phyloP scores from a whole-genome alignment of 2,888 invertebrate genomes.

The Folsomia manolachei region DNA sequence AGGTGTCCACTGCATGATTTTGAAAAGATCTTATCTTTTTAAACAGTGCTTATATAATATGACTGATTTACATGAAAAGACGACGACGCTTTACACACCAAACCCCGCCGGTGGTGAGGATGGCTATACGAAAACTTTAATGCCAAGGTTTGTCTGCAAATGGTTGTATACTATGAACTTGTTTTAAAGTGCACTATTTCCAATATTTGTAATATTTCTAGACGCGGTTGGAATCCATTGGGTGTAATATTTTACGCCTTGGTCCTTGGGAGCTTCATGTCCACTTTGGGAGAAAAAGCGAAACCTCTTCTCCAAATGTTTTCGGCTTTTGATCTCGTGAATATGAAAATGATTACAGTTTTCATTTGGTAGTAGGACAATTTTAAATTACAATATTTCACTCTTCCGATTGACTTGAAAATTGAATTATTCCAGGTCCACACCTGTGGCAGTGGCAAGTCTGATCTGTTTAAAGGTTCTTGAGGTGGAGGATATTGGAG shows the following conservation, averaged over 20 bases:
- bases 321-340: conserved; percentile 80
- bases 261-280: conserved; percentile 80
- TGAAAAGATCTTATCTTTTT: conserved; percentile 7
- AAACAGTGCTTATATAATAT: too few relatives aligned
- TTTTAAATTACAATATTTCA: background rate
- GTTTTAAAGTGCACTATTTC: background rate
- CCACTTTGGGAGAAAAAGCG: conserved; percentile 76
- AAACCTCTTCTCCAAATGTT: conserved; percentile 74
- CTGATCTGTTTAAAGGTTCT: conserved; percentile 79
- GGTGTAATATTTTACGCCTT: conserved; percentile 89
- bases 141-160: conserved; percentile 22
- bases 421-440: conserved; percentile 66
- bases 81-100: conserved; percentile 29
- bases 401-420: background rate
- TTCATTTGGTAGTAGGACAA: conserved; percentile 70
- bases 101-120: background rate
- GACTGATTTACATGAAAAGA: too few relatives aligned
- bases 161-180: background rate
- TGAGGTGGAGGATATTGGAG: conserved; percentile 65
- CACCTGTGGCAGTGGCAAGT: conserved; percentile 78
- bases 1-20: conserved; percentile 33
- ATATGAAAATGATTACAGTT: conserved; percentile 89
- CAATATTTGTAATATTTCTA: conserved; percentile 9
- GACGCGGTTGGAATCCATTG: conserved; percentile 70
- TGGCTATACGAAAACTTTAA: conserved; percentile 18